These are phyloP conservation scores for Metridium senile DNA, from an alignment of 92 coral and sea anemone genomes.

Conservation along the genomic window DNA sequence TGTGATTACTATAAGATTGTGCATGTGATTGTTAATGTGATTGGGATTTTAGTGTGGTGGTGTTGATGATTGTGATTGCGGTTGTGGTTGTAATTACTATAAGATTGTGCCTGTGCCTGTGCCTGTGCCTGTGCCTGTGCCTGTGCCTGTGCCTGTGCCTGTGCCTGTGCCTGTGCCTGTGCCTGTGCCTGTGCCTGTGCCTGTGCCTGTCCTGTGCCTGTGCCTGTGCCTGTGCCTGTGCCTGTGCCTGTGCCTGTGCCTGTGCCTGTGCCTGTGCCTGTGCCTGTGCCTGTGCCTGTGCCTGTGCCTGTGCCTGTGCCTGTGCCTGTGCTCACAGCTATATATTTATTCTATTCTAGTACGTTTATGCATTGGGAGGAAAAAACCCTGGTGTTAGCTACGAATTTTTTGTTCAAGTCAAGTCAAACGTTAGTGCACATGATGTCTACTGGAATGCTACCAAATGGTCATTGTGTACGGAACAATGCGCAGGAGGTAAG, in stretches of 20 bases:
- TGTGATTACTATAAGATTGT: no score
- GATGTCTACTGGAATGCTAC: slow-evolving; percentile 67
- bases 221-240: slow-evolving; percentile 24
- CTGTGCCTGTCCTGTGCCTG: slow-evolving; percentile 35
- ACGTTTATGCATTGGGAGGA: slow-evolving; percentile 12
- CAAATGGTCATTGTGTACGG: slow-evolving; percentile 76
- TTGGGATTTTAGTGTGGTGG: no score
- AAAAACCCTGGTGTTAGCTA: slow-evolving; percentile 78
- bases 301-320: slow-evolving; percentile 15
- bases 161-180: slow-evolving; percentile 29
- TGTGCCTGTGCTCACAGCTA: background rate
- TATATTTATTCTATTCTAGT: slow-evolving; percentile 41
- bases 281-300: slow-evolving; percentile 21
- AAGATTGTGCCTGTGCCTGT: slow-evolving; percentile 18
- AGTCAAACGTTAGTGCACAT: slow-evolving; percentile 20
- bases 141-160: slow-evolving; percentile 34
- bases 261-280: slow-evolving; percentile 5
- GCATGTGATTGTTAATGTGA: no score
- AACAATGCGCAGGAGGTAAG: slow-evolving; percentile 89
- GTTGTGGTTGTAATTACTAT: no score
- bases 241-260: slow-evolving; percentile 12
- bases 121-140: slow-evolving; percentile 31
- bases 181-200: slow-evolving; percentile 28
- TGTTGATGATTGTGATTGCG: no score
- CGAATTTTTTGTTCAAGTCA: slow-evolving; percentile 52